These are phyloP conservation scores for Oophaga pumilio DNA, from an alignment of 2,113 vertebrate genomes.

Conservation along the genomic window DNA sequence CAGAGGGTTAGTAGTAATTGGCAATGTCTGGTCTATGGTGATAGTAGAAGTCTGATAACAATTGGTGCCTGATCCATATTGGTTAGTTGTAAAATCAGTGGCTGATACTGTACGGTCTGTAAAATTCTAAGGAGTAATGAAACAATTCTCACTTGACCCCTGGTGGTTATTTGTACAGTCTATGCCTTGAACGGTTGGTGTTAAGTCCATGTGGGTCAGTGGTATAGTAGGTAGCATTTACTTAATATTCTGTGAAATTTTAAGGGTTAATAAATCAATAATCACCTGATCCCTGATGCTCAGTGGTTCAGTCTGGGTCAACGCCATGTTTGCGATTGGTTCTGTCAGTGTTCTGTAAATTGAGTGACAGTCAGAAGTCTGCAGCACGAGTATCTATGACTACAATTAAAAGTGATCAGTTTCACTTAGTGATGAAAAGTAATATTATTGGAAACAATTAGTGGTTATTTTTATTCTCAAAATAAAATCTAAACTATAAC, in stretches of 20 bases:
- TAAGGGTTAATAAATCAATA: too few relatives aligned
- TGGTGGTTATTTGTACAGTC: neutral
- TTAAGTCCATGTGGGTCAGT: neutral
- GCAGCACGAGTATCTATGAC: too few relatives aligned
- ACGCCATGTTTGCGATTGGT: too few relatives aligned
- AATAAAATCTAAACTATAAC: too few relatives aligned
- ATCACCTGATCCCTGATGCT: neutral
- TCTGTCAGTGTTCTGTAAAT: too few relatives aligned
- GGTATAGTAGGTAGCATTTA: neutral
- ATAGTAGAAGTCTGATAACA: neutral
- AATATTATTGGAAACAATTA: too few relatives aligned
- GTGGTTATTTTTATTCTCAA: too few relatives aligned
- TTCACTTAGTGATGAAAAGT: too few relatives aligned
- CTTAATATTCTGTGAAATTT: neutral
- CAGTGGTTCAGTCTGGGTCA: neutral
- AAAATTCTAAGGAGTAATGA: too few relatives aligned
- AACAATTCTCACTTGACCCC: too few relatives aligned
- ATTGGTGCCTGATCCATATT: neutral
- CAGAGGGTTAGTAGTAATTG: neutral
- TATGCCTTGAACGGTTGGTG: neutral
- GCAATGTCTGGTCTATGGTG: neutral
- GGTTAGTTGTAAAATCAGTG: neutral
- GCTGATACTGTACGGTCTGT: neutral
- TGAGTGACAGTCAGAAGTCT: too few relatives aligned
- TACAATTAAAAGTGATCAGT: too few relatives aligned